Conservation (phyloP, 2,113 vertebrate species). For the Oxyruncus cristatus region DNA sequence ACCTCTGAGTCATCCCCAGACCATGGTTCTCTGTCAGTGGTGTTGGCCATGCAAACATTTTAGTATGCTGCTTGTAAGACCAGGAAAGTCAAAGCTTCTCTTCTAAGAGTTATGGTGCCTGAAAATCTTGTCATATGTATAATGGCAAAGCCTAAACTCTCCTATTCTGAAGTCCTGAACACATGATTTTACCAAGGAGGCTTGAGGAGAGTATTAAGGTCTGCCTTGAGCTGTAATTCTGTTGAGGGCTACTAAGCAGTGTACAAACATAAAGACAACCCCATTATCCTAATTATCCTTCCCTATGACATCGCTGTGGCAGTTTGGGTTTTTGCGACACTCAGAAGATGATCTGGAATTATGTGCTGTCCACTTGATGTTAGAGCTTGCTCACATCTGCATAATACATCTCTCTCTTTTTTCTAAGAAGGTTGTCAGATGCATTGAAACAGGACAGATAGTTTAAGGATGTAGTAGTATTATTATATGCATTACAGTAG, state of each 20-base stretch:
- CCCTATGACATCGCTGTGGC: background rate
- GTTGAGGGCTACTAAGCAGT: background rate
- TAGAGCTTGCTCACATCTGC: background rate
- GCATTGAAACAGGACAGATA: background rate
- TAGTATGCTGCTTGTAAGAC: background rate
- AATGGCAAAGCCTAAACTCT: background rate
- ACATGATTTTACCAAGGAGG: background rate
- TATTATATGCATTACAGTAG: background rate
- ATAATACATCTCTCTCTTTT: background rate
- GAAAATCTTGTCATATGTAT: background rate
- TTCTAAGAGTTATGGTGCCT: background rate
- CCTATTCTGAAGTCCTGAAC: background rate
- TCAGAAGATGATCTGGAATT: constrained; percentile 45
- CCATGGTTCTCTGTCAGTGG: background rate
- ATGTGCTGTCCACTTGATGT: constrained; percentile 14
- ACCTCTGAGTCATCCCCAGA: background rate
- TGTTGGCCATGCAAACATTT: background rate
- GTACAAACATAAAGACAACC: background rate
- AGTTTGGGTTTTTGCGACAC: background rate
- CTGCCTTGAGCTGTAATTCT: background rate
- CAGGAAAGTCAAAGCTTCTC: background rate
- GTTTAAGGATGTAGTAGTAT: constrained; percentile 12
- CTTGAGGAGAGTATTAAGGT: background rate
- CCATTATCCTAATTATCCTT: constrained; percentile 44
- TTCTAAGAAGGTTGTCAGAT: background rate